Base-by-base conservation (phyloP, 2,113 vertebrate species). In the Felis chaus region DNA sequence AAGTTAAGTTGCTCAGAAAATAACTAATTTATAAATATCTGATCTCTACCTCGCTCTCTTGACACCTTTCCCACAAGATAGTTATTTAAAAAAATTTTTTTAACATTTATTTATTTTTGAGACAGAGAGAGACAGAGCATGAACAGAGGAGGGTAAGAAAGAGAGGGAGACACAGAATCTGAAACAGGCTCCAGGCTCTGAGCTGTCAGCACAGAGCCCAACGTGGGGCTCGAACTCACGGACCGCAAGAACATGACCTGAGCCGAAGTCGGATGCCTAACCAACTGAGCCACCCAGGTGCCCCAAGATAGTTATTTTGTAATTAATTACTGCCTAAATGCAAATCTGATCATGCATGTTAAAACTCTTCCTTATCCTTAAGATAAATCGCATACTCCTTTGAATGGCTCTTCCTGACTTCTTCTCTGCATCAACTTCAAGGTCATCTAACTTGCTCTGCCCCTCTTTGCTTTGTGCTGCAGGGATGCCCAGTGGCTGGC, bases 291-390 rank as follows among this genome's bases (percentile, higher is more conserved):
- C 45, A 45, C 45, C 45, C 45, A 45, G 45, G 45, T 45, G 45
- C 1, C 45, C 45, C 68, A 76, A 57, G 39, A 71, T 19, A 55
- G 19, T 11, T n/a, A 15, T 68, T 74, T 95, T 74, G 31, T 31
- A 92, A n/a, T 36, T 65, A 41, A 84, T 85, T 91, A 88, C 61
- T 95, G 85, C 83, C 69, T 76, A 91, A 93, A 48, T 84, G 23
- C 5, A 95, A 93, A 95, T 92, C 15, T 74, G 48, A 87, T 83
- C 31, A 41, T 55, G 25, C 0, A 48, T 65, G 15, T 39, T 81
- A 39, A 87, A 93, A 76, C 6, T 2, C 2, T 50, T 71, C 27
- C n/a, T 25, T 31, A 5, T 66, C n/a, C 48, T 92, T 39, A 53
- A 69, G 8, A 33, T 76, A 92, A 90, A 50, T 41, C 11, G 6